phyloP scores from a whole-genome alignment of 2,797 vertebrate species.

The Crenuchus spilurus region DNA sequence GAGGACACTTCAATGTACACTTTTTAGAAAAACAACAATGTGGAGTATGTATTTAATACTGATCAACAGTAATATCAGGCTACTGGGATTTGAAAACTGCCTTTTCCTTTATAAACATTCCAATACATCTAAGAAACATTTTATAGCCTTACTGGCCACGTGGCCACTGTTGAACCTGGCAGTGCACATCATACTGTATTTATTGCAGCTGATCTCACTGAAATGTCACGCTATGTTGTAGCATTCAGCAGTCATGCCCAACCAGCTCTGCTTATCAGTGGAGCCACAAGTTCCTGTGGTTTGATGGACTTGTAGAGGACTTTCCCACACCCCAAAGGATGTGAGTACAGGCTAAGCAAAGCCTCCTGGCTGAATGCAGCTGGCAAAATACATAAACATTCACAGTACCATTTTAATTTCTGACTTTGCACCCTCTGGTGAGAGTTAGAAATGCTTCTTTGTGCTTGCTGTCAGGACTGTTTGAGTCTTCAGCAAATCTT shows the following conservation, averaged over 20 bases:
- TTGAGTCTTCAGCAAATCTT: too few species aligned
- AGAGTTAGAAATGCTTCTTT: conserved; percentile 10
- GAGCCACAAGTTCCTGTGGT: not conserved
- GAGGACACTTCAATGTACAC: too few species aligned
- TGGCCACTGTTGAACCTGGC: not conserved
- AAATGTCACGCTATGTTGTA: not conserved
- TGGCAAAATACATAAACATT: conserved; percentile 10
- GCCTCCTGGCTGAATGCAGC: conserved; percentile 12
- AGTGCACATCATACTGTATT: not conserved
- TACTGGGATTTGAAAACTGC: too few species aligned
- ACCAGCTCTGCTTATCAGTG: not conserved
- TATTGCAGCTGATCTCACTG: conserved; percentile 3
- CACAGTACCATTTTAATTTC: not conserved
- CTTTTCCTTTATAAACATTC: too few species aligned
- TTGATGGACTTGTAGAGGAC: conserved; percentile 1
- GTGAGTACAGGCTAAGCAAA: conserved; percentile 37
- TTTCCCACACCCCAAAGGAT: conserved; percentile 1
- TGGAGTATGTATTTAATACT: too few species aligned
- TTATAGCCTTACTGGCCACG: not conserved
- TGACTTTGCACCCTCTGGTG: not conserved
- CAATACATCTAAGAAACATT: not conserved
- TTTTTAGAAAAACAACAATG: too few species aligned
- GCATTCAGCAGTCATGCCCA: conserved; percentile 11
- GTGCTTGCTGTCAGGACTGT: not conserved
- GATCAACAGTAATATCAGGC: too few species aligned